Evolutionary conservation across 2,113 vertebrate species (phyloP), one percentile per base, ranked within the genome.

Genomic region (Ifrita kowaldi): DNA sequence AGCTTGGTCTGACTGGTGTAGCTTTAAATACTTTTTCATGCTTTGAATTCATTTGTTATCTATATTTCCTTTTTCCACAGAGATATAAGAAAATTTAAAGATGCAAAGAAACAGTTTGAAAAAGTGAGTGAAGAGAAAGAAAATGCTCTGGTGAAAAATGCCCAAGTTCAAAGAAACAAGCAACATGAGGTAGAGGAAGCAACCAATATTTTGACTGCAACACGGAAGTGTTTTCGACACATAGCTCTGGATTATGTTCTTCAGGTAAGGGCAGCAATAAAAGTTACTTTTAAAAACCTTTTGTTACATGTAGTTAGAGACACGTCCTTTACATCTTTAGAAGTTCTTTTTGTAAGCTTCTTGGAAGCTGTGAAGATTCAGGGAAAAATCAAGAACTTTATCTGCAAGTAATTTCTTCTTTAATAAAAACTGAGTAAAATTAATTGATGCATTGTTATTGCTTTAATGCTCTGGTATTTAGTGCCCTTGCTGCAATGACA

Each of bases 51-150:
- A 44, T 68, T 81, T 35, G 11, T 79, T 62, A 10, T 6, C 12
- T 1, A 0, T 60, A 19, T 92, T 91, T 60, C 26, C 13, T 91
- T 87, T 87, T 77, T 35, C 84, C 75, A 46, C 96, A 99, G 99
- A 94, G 99, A 99, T 97, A 98, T 99, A 67, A 98, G 99, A 74
- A 99, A 98, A 98, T 99, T 99, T 92, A 99, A 99, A 98, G 99
- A 99, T 95, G 98, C 99, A 37, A 99, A 99, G 97, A 99, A 99
- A 86, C 99, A 99, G 35, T 99, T 99, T 97, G 99, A 99, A 98
- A 99, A 99, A 97, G 99, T 99, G 95, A 99, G 99, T 30, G 99
- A 99, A 94, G 99, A 99, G 94, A 99, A 99, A 94, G 99, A 99
- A 87, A 98, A 98, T 6, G 99, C 99, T 4, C 96, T 99, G 42